Base-by-base conservation (phyloP, 1,140 invertebrate genomes). In the Phymastichus coffea region DNA sequence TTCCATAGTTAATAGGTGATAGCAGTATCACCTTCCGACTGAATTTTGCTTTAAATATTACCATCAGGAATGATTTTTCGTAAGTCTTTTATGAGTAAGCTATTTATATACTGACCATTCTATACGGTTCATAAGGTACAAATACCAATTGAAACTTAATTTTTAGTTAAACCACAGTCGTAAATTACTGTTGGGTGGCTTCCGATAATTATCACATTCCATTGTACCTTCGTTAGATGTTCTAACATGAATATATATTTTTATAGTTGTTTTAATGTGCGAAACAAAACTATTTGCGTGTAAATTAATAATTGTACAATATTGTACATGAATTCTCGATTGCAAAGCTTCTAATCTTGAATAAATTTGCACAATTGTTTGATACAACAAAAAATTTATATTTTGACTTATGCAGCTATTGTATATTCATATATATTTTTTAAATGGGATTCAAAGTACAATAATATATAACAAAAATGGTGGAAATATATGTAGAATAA, bases 171-270 rank as follows among this genome's bases (percentile, higher is more conserved):
- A 33, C 41, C 22, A 17, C 38, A 55, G 33, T n/a, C n/a, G n/a
- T n/a, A n/a, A n/a, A n/a, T n/a, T n/a, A n/a, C n/a, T n/a, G n/a
- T n/a, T n/a, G n/a, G n/a, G n/a, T n/a, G n/a, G n/a, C n/a, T n/a
- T n/a, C n/a, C n/a, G n/a, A 30, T 43, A 43, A 44, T 28, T 46
- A 38, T 37, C 54, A 51, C 63, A 65, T 65, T 65, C 63, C 63
- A 62, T 33, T 53, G 46, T 48, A 26, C 51, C 41, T 57, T 55
- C 56, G 52, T 62, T 59, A 56, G 17, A 56, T 56, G 43, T 51
- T 15, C 41, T 54, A 48, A 33, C 48, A 57, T 23, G n/a, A n/a
- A 47, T 35, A 57, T 48, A 65, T 55, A 61, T 64, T 61, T 61
- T 61, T 61, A 61, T 61, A 61, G 37, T 49, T 56, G 22, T 56